Evolutionary conservation across 2,113 vertebrate species (phyloP).

Genomic region (Solea solea): DNA sequence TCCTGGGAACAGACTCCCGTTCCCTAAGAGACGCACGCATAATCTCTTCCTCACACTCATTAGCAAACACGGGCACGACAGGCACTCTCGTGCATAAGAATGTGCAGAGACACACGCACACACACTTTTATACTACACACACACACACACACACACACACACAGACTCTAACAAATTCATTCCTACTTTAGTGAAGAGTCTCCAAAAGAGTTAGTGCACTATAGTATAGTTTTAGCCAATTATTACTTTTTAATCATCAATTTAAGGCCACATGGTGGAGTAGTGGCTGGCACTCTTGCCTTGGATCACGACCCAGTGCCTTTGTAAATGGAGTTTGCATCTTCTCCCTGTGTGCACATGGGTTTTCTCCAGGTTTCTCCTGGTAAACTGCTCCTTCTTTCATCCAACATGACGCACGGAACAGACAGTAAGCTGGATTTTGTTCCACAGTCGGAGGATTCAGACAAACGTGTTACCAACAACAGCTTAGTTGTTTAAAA

Average conservation of each 20-base stretch:
- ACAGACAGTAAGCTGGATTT: too few species aligned
- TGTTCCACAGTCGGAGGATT: too few species aligned
- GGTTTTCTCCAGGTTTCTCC: not conserved
- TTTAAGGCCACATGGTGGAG: too few species aligned
- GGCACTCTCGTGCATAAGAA: constrained; percentile 37
- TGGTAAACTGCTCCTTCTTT: constrained; percentile 12
- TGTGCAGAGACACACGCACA: constrained; percentile 28
- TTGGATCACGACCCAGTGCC: too few species aligned
- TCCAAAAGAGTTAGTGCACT: too few species aligned
- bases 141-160: constrained; percentile 12
- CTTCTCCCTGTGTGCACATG: not conserved
- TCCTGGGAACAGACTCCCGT: constrained; percentile 73
- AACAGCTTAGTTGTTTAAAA: too few species aligned
- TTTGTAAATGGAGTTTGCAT: too few species aligned
- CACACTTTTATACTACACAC: constrained; percentile 14
- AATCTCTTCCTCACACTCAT: constrained; percentile 73
- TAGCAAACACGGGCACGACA: constrained; percentile 59
- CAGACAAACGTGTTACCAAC: too few species aligned
- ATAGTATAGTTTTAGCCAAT: too few species aligned
- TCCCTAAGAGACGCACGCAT: constrained; percentile 71
- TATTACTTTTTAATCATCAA: too few species aligned
- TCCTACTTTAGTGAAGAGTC: not conserved
- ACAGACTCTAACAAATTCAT: not conserved
- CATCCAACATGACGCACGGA: too few species aligned
- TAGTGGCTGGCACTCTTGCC: too few species aligned